Evolutionary conservation across 2,113 vertebrate species (phyloP), one percentile per base, ranked within the genome.

Genomic region (Rhinoderma darwinii): DNA sequence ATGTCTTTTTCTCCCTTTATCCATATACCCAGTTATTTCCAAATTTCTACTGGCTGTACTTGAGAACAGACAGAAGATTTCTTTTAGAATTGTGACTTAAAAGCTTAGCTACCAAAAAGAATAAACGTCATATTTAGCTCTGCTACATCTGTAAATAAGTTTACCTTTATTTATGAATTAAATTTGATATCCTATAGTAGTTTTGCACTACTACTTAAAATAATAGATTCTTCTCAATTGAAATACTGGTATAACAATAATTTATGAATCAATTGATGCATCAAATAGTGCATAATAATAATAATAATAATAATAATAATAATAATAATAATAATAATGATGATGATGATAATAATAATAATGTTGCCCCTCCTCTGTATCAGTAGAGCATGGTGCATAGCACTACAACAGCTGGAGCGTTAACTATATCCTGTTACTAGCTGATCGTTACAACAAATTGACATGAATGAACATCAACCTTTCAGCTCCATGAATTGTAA

Each of bases 201-300:
- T n/a, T 43, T 43, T 43, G 25, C 20, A 73, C 10, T 73, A 43
- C 18, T 12, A 10, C 22, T n/a, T 73, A 17, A 76, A 47, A 27
- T 76, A 3, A 50, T 30, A 10, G 41, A 76, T 76, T 27, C 44
- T 77, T 41, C 70, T 43, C 25, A 12, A 41, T 43, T 73, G 47
- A 32, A 18, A 35, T 32, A 32, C 44, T 51, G 44, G 44, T 77
- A 77, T 20, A 51, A 22, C 20, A 77, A 32, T 51, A 35, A 32
- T 50, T 12, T 56, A 22, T 17, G 17, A 56, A 35, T 20, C 30
- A 0, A 79, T 10, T 56, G 44, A 79, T n/a, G 50, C 50, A 56
- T 56, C 14, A 79, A n/a, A n/a, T n/a, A n/a, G n/a, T n/a, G n/a
- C n/a, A n/a, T 20, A 30, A 79, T 54, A 79, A 79, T 79, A 35